Evolutionary conservation across 2,113 vertebrate genomes (phyloP).

Genomic region (Tachuris rubrigastra): DNA sequence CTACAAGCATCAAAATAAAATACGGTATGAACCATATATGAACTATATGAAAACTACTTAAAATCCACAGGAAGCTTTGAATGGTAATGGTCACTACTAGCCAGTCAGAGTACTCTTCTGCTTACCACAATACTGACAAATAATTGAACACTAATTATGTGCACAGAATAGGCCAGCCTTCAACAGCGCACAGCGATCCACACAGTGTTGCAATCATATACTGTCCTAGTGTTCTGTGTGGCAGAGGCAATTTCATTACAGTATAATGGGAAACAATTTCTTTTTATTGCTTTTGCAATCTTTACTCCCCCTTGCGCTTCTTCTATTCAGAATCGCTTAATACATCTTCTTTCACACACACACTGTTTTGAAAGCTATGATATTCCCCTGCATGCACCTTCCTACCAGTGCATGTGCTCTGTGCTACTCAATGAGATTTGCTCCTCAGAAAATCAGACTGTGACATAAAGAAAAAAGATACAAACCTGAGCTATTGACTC

Average conservation of each 20-base stretch:
- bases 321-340: neutral
- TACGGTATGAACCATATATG: fast-evolving
- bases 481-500: constrained; percentile 98
- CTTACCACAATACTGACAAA: neutral
- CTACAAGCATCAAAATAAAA: neutral
- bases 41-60: neutral
- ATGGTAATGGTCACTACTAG: neutral
- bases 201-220: neutral
- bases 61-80: neutral
- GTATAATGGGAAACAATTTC: neutral
- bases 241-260: neutral
- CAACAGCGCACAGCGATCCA: neutral
- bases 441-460: neutral
- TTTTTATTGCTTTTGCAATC: neutral
- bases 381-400: neutral
- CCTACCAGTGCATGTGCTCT: neutral
- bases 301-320: neutral
- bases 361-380: neutral
- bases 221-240: neutral
- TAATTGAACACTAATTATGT: neutral
- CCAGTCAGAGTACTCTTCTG: neutral
- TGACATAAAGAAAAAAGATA: neutral
- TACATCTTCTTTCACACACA: neutral
- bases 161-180: neutral
- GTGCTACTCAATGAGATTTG: neutral